phyloP scores from a whole-genome alignment of 2,888 invertebrate species.

The Alviniconcha strummeri region DNA sequence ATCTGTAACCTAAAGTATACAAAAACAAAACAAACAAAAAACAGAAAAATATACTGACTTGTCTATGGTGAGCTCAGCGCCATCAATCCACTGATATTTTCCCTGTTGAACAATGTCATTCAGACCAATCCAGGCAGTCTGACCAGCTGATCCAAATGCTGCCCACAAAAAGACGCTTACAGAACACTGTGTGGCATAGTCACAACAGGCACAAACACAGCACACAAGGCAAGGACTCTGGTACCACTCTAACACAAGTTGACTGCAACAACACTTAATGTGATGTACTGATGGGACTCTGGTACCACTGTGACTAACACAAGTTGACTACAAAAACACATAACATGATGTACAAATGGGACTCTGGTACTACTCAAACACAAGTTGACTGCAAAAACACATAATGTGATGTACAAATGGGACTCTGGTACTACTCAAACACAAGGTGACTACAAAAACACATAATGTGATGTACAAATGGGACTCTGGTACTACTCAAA shows the following conservation, averaged over 20 bases:
- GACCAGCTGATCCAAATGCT: not conserved
- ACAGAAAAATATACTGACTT: not conserved
- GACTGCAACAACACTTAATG: no score
- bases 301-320: no score
- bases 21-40: not conserved
- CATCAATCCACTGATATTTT: slow-evolving; percentile 15
- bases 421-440: not conserved
- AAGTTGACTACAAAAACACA: no score
- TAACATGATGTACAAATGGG: no score
- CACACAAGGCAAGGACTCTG: no score
- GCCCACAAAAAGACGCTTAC: not conserved
- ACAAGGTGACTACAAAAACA: not conserved
- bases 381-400: no score
- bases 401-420: no score
- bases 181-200: not conserved
- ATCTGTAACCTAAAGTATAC: not conserved
- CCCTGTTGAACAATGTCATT: slow-evolving; percentile 6
- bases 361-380: no score
- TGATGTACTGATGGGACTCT: no score
- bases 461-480: not conserved
- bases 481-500: no score
- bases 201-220: no score
- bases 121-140: slow-evolving; percentile 21
- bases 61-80: not conserved
- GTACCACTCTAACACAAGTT: no score